phyloP scores from a whole-genome alignment of 2,113 vertebrate genomes.

The Aythya baeri region DNA sequence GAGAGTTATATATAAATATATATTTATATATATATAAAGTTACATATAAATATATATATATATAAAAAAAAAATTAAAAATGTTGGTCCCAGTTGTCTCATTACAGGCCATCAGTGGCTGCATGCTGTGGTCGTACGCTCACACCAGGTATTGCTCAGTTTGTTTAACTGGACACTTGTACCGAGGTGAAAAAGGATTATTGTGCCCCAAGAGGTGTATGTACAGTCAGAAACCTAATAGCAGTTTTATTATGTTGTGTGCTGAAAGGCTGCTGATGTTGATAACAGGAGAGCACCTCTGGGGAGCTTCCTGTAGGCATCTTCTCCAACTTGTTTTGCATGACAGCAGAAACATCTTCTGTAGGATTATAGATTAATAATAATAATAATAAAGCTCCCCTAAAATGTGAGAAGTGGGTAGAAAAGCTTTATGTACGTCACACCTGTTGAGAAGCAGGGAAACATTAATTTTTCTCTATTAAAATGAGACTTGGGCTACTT shows the following conservation, averaged over 20 bases:
- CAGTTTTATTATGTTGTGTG: not conserved
- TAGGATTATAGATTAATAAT: not conserved
- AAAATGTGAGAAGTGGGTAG: not conserved
- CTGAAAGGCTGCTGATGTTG: not conserved
- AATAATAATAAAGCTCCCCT: not conserved
- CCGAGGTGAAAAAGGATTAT: not conserved
- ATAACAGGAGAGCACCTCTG: not conserved
- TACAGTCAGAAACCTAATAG: not conserved
- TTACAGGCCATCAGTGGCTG: not conserved
- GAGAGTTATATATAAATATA: no score
- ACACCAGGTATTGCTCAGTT: rapidly evolving
- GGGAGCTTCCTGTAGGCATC: not conserved
- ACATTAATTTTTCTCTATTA: not conserved
- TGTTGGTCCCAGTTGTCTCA: not conserved
- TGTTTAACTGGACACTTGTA: not conserved
- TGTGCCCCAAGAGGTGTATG: not conserved
- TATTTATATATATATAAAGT: no score
- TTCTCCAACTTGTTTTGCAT: not conserved
- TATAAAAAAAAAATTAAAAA: not conserved
- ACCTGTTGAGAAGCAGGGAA: not conserved
- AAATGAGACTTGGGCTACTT: not conserved
- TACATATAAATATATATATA: no score
- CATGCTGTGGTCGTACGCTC: rapidly evolving
- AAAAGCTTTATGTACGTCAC: no score
- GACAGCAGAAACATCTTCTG: not conserved